A percentile compares a stretch with the other conserved stretches of the same genome.
These are phyloP conservation scores for Etia nguti DNA, from an alignment of 2,113 vertebrate genomes.

Conservation along the genomic window DNA sequence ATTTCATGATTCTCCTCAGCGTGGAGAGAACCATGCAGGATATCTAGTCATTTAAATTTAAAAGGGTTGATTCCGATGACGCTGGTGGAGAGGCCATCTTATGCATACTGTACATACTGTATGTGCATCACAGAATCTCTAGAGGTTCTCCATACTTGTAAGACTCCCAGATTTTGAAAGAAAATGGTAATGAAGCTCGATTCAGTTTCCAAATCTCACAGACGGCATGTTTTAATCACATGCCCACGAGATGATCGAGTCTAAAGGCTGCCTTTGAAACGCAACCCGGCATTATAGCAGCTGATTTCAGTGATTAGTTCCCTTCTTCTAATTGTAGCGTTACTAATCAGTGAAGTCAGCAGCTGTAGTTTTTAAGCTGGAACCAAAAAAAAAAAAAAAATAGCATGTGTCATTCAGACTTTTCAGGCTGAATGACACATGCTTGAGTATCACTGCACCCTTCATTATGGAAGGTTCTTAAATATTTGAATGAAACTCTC, in stretches of 20 bases:
- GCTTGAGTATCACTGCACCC: background rate
- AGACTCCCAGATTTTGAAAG: background rate
- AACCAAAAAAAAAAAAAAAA: background rate
- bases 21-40: background rate
- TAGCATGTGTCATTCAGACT: background rate
- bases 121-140: constrained; percentile 30
- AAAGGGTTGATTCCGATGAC: background rate
- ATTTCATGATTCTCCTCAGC: background rate
- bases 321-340: constrained; percentile 1
- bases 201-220: background rate
- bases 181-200: background rate
- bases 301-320: background rate
- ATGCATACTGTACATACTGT: background rate
- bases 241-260: background rate
- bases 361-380: background rate
- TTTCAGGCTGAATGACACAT: background rate
- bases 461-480: background rate
- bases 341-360: background rate
- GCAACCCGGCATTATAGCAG: background rate
- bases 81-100: background rate
- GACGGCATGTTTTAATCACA: background rate
- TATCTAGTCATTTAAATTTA: background rate
- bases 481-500: background rate
- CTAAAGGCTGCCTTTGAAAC: background rate
- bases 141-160: constrained; percentile 16